Percentiles rank a stretch among this genome's conserved stretches.
These are phyloP conservation scores for Synergus umbraculus DNA, from an alignment of 2,888 invertebrate species.

Conservation along the genomic window DNA sequence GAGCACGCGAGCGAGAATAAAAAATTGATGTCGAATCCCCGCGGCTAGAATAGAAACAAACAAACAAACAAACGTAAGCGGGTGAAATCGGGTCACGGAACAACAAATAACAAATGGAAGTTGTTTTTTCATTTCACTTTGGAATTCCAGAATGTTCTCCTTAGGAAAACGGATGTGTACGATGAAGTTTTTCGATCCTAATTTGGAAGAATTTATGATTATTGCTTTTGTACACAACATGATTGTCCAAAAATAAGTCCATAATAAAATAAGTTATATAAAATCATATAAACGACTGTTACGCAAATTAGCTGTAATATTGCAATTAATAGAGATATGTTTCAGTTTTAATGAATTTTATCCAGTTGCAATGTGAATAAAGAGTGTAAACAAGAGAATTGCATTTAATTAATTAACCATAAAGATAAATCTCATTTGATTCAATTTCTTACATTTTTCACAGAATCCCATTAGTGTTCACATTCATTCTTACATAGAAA, in stretches of 20 bases:
- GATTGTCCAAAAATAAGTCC: no score
- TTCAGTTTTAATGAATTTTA: not conserved
- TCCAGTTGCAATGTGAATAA: not conserved
- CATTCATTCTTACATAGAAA: not conserved
- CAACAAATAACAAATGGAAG: not conserved
- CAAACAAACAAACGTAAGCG: not conserved
- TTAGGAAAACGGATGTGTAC: not conserved
- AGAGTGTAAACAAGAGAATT: not conserved
- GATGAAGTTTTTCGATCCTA: not conserved
- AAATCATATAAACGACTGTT: no score
- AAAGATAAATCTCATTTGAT: not conserved
- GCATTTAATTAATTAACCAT: not conserved
- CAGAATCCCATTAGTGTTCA: not conserved
- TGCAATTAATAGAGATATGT: not conserved
- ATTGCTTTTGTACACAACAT: no score
- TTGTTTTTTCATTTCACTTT: not conserved
- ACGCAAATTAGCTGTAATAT: no score
- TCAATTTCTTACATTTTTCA: not conserved
- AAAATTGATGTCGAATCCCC: conserved; percentile 21
- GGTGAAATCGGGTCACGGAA: not conserved
- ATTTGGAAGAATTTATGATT: not conserved
- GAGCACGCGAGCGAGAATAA: conserved; percentile 2
- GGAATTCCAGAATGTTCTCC: not conserved
- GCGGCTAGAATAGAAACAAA: conserved; percentile 31
- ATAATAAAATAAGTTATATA: no score